Evolutionary conservation across 1,140 invertebrate species (phyloP), one percentile per base, ranked within the genome.

Genomic region (Ostrea edulis): DNA sequence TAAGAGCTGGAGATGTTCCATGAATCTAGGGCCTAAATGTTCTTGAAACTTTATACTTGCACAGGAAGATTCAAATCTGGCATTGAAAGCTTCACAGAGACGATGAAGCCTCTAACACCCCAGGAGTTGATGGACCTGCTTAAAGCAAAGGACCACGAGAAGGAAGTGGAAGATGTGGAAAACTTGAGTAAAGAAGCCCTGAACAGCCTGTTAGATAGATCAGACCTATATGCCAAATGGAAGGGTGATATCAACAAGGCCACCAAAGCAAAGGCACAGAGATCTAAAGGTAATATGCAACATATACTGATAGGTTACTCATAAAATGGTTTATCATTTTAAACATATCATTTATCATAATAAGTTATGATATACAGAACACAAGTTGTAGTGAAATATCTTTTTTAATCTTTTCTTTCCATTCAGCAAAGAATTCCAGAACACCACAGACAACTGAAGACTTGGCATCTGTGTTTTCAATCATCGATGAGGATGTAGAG

Each of bases 71-170:
- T 95, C 91, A 95, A 95, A 82, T 92, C 85, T 51, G 92, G 93
- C 22, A 93, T 94, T 17, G 83, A 91, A 62, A 91, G 92, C 58
- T 93, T 92, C 85, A 92, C 83, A 54, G 89, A 90, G 25, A 90
- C 88, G 20, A 82, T 91, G 4, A 92, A 92, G 68, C 90, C 90
- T 68, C 90, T 93, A 87, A 93, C 89, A 85, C 92, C 93, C 17
- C 90, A 94, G 88, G 96, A 96, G 84, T 90, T 96, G 51, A 89
- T 94, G 87, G 92, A 94, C 65, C 91, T 96, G 22, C 92, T 77
- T 22, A 77, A 77, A 25, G 68, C 68, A 25, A 77, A 77, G 68
- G 68, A 77, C 68, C 68, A 44, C 11, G 68, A 77, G 29, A 77
- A 77, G 3, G 68, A 77, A 25, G 68, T 77, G 11, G 35, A 77